Evolutionary conservation across 2,888 invertebrate species (phyloP).

Genomic region (Atherix ibis): DNA sequence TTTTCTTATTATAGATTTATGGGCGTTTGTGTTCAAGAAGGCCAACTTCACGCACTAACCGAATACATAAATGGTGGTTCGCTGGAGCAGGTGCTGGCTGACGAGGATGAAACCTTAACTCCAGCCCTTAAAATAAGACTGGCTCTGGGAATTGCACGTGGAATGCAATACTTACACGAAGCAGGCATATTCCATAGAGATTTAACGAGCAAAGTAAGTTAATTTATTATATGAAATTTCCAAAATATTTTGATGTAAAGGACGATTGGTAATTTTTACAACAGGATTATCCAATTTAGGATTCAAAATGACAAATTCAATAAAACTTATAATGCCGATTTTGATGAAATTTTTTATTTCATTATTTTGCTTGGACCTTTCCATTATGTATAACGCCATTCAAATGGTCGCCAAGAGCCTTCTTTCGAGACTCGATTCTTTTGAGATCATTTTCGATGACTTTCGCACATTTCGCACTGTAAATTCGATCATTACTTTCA

Average conservation of each 20-base stretch:
- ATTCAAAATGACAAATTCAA: too few relatives aligned
- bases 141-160: conserved; percentile 74
- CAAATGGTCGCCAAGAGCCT: too few relatives aligned
- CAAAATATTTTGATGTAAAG: neutral
- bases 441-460: too few relatives aligned
- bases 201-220: conserved; percentile 76
- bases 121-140: conserved; percentile 68
- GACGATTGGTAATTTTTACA: too few relatives aligned
- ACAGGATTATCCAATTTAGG: too few relatives aligned
- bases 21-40: conserved; percentile 93
- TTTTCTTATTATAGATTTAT: conserved; percentile 52
- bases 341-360: too few relatives aligned
- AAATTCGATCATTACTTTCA: too few relatives aligned
- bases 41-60: conserved; percentile 86
- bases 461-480: too few relatives aligned
- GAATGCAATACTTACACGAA: conserved; percentile 87
- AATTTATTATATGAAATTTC: conserved; percentile 1
- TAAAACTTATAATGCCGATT: too few relatives aligned
- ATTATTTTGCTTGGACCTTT: too few relatives aligned
- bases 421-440: too few relatives aligned
- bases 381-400: too few relatives aligned
- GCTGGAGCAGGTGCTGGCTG: conserved; percentile 76
- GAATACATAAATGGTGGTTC: conserved; percentile 94
- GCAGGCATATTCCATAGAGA: conserved; percentile 89
- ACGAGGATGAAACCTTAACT: conserved; percentile 52